These are phyloP conservation scores for Apocrypta bakeri DNA, from an alignment of 1,140 invertebrate species.

Conservation along the genomic window DNA sequence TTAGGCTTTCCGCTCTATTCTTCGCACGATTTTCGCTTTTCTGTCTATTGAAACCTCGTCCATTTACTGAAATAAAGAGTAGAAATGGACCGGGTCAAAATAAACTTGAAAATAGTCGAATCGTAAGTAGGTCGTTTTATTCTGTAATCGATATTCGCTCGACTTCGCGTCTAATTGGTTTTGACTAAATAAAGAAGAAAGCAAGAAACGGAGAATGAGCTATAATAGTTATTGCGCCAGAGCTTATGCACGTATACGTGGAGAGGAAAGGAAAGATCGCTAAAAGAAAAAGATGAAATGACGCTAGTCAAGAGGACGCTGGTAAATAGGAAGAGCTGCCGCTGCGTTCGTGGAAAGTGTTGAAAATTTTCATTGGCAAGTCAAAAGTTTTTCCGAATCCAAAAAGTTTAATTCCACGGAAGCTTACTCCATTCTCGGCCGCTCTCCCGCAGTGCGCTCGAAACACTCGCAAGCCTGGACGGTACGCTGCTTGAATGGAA, in stretches of 20 bases:
- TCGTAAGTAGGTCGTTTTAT: too few relatives aligned
- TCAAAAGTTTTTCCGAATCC: constrained; percentile 64
- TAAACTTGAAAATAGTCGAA: background rate
- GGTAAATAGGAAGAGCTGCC: constrained; percentile 27
- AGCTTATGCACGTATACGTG: too few relatives aligned
- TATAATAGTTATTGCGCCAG: too few relatives aligned
- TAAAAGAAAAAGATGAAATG: constrained; percentile 34
- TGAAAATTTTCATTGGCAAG: constrained; percentile 65
- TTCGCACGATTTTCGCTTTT: background rate
- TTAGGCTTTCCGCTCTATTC: constrained; percentile 11
- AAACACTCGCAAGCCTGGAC: constrained; percentile 27
- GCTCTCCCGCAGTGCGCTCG: too few relatives aligned
- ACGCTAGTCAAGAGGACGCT: constrained; percentile 42
- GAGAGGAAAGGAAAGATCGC: background rate
- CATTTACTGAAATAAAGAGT: background rate
- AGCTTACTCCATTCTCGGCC: constrained; percentile 46
- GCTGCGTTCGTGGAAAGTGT: constrained; percentile 43
- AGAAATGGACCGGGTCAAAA: too few relatives aligned
- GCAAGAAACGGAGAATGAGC: too few relatives aligned
- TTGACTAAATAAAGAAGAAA: background rate
- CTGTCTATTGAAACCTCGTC: background rate
- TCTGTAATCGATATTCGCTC: background rate
- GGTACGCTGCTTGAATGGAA: constrained; percentile 64
- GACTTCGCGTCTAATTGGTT: background rate
- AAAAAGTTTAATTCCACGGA: constrained; percentile 66